Base-by-base conservation (phyloP, 2,113 vertebrate genomes). In the Siniperca chuatsi region DNA sequence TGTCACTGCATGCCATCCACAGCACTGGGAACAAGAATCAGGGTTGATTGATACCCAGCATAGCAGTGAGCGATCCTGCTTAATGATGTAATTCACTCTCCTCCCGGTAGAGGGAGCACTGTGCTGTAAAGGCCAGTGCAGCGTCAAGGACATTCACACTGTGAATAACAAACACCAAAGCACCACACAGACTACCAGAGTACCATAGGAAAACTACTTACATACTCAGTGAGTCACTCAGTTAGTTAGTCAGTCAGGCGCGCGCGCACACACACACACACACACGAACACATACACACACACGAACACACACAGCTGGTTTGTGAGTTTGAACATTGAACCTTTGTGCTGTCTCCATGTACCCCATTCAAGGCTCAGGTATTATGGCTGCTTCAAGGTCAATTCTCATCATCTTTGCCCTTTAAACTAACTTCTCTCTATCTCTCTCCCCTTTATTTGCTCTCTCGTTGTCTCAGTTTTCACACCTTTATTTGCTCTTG, bases 121-220 rank as follows among this genome's bases (percentile, higher is more conserved):
- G 65, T 68, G 72, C 78, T 79, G 80, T 86, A 81, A 88, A 90
- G 85, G 89, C 87, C 81, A 78, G 82, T 60, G 79, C 75, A 73
- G 71, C 75, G 57, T 92, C 94, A 95, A 95, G 93, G 94, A 92
- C 94, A 78, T 89, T 79, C 87, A 87, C 90, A 79, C 75, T 87
- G 81, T 89, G 92, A 93, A 94, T 92, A 93, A 93, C 89, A 95
- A 94, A 92, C 82, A 89, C 85, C 68, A 65, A 69, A 83, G 82
- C 61, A 57, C 68, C 67, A 83, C 61, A 66, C 40, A 66, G 76
- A 71, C 81, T 78, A 60, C 52, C 82, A 84, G 68, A 79, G 40
- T 60, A 79, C 64, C 33, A 73, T 65, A 85, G 35, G 78, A 86
- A 86, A 79, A 80, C 67, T 82, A 81, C 82, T 82, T 79, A 35